A percentile compares a stretch with the other conserved stretches of the same genome.
Evolutionary conservation across 1,140 invertebrate species (phyloP).

Genomic region (Palaemon carinicauda): DNA sequence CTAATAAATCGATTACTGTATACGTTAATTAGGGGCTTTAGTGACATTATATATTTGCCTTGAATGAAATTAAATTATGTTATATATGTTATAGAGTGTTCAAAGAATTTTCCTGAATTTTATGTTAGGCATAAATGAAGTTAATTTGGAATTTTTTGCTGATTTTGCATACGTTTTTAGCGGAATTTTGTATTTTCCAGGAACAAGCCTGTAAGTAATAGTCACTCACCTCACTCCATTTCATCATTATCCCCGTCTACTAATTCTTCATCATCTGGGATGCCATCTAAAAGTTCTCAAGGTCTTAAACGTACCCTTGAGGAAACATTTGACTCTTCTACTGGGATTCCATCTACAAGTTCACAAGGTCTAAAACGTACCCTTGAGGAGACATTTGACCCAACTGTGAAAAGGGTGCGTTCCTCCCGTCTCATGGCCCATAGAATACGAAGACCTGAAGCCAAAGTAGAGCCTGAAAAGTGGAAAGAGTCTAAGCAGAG

Average conservation of each 20-base stretch:
- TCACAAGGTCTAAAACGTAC: slow-evolving; percentile 23
- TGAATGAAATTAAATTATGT: too few relatives aligned
- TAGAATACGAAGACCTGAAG: not conserved
- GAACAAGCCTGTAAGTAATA: slow-evolving; percentile 1
- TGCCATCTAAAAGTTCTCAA: slow-evolving; percentile 7
- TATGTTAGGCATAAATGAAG: too few relatives aligned
- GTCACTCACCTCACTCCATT: slow-evolving; percentile 12
- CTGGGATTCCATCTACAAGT: slow-evolving; percentile 9
- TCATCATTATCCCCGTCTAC: slow-evolving; percentile 12
- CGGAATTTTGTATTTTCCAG: not conserved
- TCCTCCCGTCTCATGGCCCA: not conserved
- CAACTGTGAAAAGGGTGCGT: slow-evolving; percentile 18
- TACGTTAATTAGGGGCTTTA: too few relatives aligned
- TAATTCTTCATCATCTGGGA: slow-evolving; percentile 3
- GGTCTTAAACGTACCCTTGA: slow-evolving; percentile 26
- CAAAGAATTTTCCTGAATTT: too few relatives aligned
- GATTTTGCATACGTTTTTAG: too few relatives aligned
- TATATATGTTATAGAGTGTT: too few relatives aligned
- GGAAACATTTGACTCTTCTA: not conserved
- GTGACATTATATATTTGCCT: too few relatives aligned
- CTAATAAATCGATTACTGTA: too few relatives aligned
- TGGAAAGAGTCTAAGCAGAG: too few relatives aligned
- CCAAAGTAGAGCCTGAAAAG: too few relatives aligned
- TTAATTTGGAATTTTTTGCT: too few relatives aligned
- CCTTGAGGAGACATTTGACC: slow-evolving; percentile 15